Conservation (phyloP, 2,797 vertebrate genomes). For the Microctenopoma lineatum region DNA sequence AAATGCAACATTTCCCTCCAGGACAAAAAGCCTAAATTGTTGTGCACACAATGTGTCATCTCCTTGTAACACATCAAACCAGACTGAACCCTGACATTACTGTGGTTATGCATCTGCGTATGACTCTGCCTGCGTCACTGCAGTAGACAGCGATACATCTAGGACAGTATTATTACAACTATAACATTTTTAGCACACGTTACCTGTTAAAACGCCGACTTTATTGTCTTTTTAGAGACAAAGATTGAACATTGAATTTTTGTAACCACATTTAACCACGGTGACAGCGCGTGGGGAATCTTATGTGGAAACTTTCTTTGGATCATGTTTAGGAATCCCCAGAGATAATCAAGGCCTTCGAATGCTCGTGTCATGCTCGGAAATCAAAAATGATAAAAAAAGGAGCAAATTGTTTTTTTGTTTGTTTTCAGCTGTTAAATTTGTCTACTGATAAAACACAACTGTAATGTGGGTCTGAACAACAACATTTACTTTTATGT, state of each 20-base stretch:
- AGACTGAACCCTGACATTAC: conserved; percentile 30
- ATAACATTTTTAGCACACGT: background rate
- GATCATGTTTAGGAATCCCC: too few species aligned
- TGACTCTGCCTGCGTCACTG: conserved; percentile 40
- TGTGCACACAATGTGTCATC: conserved; percentile 36
- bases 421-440: background rate
- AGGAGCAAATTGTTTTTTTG: conserved; percentile 16
- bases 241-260: too few species aligned
- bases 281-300: too few species aligned
- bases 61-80: conserved; percentile 55
- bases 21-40: conserved; percentile 32
- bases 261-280: too few species aligned
- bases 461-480: background rate
- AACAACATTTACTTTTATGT: background rate
- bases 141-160: conserved; percentile 1
- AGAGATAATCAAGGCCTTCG: conserved; percentile 30
- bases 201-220: background rate
- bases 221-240: too few species aligned
- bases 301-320: too few species aligned
- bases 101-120: conserved; percentile 42
- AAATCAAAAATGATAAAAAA: conserved; percentile 22
- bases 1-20: conserved; percentile 41
- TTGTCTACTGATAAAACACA: background rate
- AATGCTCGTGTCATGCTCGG: conserved; percentile 11
- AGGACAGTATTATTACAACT: background rate